A percentile compares a stretch with the other conserved stretches of the same genome.
These are phyloP conservation scores for Meandrusa payeni DNA, from an alignment of 2,888 invertebrate species.

Conservation along the genomic window DNA sequence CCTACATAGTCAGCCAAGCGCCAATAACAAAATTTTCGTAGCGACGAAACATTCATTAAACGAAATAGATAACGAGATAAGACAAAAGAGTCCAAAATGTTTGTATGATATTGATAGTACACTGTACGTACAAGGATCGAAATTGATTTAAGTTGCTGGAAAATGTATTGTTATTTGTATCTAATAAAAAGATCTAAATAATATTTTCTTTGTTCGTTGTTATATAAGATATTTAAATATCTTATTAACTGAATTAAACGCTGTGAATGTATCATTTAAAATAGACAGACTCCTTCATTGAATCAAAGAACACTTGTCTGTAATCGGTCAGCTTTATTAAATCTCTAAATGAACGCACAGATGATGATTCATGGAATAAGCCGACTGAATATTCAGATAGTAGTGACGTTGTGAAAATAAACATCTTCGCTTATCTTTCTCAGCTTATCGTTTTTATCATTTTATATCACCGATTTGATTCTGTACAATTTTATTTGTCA, in stretches of 20 bases:
- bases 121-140: too few relatives aligned
- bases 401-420: conserved; percentile 15
- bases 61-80: background rate
- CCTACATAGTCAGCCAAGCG: conserved; percentile 56
- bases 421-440: conserved; percentile 17
- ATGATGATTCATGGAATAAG: conserved; percentile 20
- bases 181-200: too few relatives aligned
- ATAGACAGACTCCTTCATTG: conserved; percentile 7
- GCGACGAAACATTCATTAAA: conserved; percentile 22
- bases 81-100: background rate
- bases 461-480: too few relatives aligned
- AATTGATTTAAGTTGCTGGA: too few relatives aligned
- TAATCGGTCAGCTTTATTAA: conserved; percentile 20
- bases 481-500: too few relatives aligned
- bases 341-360: conserved; percentile 18
- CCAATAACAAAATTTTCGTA: conserved; percentile 44
- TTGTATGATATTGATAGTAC: too few relatives aligned
- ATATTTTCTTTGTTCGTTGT: conserved; percentile 1
- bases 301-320: conserved; percentile 13
- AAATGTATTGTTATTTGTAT: too few relatives aligned
- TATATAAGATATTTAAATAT: too few relatives aligned
- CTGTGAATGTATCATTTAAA: conserved; percentile 4
- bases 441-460: conserved; percentile 21
- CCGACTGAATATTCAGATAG: conserved; percentile 5
- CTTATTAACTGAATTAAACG: too few relatives aligned